Conservation (phyloP, 2,113 vertebrate species). For the Plotosus lineatus region DNA sequence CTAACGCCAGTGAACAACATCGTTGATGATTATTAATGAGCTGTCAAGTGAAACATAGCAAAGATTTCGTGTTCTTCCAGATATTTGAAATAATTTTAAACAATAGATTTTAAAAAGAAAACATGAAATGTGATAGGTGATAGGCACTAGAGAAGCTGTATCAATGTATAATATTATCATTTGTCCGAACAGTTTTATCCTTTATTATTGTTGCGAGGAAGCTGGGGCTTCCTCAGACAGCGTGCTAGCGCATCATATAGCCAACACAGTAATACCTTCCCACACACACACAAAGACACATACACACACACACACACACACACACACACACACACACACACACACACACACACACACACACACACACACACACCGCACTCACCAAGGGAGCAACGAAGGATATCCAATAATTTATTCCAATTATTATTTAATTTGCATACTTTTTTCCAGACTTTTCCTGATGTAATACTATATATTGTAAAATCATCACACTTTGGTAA, state of each 20-base stretch:
- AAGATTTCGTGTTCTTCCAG: background rate
- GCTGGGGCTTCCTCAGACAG: too few species aligned
- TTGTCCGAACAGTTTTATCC: too few species aligned
- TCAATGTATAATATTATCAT: background rate
- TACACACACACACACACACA: too few species aligned
- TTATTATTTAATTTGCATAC: background rate
- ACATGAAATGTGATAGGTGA: background rate
- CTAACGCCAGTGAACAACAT: background rate
- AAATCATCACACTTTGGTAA: background rate
- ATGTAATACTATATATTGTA: background rate
- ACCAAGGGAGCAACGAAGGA: too few species aligned
- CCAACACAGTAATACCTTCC: too few species aligned
- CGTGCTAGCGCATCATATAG: too few species aligned
- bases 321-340: too few species aligned
- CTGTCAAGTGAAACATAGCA: background rate
- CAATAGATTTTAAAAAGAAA: background rate
- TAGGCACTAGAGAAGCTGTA: background rate
- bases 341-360: too few species aligned
- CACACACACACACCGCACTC: too few species aligned
- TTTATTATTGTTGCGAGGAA: too few species aligned
- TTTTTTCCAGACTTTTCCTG: background rate
- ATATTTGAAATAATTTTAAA: background rate
- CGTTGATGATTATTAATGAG: background rate
- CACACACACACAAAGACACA: too few species aligned
- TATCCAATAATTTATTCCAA: too few species aligned